These are phyloP conservation scores for Sinodicranocentrus sp. DNA, from an alignment of 2,888 invertebrate species.

Conservation along the genomic window DNA sequence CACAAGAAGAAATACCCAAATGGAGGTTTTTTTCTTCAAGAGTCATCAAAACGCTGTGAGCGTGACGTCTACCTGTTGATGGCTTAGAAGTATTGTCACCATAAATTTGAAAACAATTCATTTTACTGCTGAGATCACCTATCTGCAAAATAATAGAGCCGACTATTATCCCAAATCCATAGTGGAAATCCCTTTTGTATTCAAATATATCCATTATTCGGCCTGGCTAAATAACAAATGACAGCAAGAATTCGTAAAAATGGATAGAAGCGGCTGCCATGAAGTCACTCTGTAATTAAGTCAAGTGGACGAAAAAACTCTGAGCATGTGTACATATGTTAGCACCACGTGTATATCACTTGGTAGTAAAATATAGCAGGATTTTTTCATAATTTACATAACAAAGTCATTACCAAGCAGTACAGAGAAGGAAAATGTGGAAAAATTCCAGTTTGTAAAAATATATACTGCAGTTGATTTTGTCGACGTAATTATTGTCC, in stretches of 20 bases:
- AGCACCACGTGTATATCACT: too few relatives aligned
- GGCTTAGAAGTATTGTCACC: not conserved
- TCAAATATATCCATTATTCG: too few relatives aligned
- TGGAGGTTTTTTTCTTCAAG: not conserved
- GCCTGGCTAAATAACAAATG: too few relatives aligned
- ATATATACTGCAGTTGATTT: not conserved
- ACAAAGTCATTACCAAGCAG: constrained; percentile 9
- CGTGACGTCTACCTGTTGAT: constrained; percentile 13
- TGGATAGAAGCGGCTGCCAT: too few relatives aligned
- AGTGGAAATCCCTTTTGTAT: too few relatives aligned
- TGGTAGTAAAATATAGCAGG: too few relatives aligned
- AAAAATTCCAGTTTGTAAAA: constrained; percentile 3
- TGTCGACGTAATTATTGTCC: constrained; percentile 5
- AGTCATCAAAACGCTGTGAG: constrained; percentile 23
- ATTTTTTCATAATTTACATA: constrained; percentile 15
- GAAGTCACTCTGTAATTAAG: too few relatives aligned
- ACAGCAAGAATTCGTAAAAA: too few relatives aligned
- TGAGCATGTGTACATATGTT: too few relatives aligned
- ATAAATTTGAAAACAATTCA: constrained; percentile 14
- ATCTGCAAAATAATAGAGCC: not conserved
- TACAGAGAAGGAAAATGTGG: not conserved
- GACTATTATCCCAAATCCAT: too few relatives aligned
- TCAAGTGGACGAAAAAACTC: too few relatives aligned
- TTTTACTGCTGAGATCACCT: constrained; percentile 11
- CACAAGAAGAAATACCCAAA: not conserved